Evolutionary conservation across 92 coral and sea anemone genomes (phyloP).

Genomic region (Umimayanthus kanabou): DNA sequence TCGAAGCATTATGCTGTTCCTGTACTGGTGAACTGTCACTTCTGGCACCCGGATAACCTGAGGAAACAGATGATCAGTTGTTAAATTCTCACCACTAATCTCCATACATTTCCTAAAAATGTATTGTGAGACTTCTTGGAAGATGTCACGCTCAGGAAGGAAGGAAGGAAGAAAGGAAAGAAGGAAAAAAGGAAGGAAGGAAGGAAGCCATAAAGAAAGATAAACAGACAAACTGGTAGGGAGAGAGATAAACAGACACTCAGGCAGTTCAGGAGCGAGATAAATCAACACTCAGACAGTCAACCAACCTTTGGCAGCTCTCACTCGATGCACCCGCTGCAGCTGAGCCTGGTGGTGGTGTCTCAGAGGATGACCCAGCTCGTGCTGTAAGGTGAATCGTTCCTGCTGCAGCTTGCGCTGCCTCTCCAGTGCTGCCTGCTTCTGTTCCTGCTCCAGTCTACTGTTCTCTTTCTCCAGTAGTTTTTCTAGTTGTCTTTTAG

Average conservation of each 20-base stretch:
- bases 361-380: constrained; percentile 84
- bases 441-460: constrained; percentile 72
- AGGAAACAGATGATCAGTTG: neutral
- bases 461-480: constrained; percentile 81
- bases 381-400: constrained; percentile 78
- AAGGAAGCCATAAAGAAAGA: neutral
- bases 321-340: constrained; percentile 41
- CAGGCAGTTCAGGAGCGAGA: neutral
- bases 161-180: neutral
- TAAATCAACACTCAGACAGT: neutral
- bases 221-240: neutral
- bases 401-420: constrained; percentile 85
- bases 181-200: neutral
- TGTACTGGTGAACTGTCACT: constrained; percentile 50
- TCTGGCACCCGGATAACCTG: constrained; percentile 57
- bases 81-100: too few species aligned
- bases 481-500: constrained; percentile 73
- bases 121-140: too few species aligned
- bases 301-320: constrained; percentile 62
- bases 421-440: constrained; percentile 78
- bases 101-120: too few species aligned
- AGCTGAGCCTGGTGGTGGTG: constrained; percentile 63
- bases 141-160: neutral
- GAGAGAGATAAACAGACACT: neutral
- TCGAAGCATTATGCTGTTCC: constrained; percentile 49